A percentile compares a stretch with the other conserved stretches of the same genome.
Evolutionary conservation across 2,888 invertebrate species (phyloP).

Genomic region (Homarus gammarus): DNA sequence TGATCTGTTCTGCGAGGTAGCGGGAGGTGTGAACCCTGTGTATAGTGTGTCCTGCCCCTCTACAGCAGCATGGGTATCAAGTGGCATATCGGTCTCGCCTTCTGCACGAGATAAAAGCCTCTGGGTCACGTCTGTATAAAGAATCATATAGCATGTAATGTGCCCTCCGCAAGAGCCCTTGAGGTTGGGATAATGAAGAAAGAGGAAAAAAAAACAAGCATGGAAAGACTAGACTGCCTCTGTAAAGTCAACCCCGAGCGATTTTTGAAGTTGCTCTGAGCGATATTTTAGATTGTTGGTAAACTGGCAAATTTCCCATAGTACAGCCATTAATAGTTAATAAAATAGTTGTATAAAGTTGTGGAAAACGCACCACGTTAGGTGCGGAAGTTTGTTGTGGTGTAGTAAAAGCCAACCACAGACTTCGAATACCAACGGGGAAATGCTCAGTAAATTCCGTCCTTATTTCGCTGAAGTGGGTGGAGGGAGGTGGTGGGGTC

Average conservation of each 20-base stretch:
- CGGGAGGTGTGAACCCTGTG: neutral
- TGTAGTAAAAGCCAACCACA: no score
- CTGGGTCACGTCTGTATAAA: constrained; percentile 52
- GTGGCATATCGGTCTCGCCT: constrained; percentile 55
- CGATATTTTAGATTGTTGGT: neutral
- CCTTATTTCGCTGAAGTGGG: neutral
- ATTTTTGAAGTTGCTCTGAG: neutral
- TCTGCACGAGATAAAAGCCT: constrained; percentile 57
- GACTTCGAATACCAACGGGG: neutral
- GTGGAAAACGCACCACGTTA: no score
- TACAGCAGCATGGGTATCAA: constrained; percentile 37
- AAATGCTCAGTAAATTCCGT: neutral
- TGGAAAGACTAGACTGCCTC: neutral
- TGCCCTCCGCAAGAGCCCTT: constrained; percentile 31
- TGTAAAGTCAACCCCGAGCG: neutral
- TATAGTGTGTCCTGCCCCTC: neutral
- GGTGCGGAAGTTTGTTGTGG: no score
- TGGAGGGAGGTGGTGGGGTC: neutral
- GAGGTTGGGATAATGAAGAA: neutral
- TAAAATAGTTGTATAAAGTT: no score
- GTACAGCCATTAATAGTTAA: no score
- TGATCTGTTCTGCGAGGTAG: neutral
- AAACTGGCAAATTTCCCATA: no score
- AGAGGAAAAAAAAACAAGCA: no score
- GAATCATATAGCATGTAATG: constrained; percentile 59